phyloP scores from a whole-genome alignment of 2,113 vertebrate species.

The Oreochromis niloticus region DNA sequence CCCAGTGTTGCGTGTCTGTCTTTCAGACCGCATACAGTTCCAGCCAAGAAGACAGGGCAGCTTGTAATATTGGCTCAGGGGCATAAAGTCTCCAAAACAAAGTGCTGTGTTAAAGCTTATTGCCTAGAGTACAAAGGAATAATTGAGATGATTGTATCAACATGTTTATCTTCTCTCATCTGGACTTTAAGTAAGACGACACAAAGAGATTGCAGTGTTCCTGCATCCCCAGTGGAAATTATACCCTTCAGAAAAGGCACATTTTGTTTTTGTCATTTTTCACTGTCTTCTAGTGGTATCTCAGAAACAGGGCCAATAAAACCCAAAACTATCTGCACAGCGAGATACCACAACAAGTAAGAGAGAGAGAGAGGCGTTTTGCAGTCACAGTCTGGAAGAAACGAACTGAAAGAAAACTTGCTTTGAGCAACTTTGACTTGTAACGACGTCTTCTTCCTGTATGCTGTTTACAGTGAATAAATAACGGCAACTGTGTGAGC shows the following conservation, averaged over 20 bases:
- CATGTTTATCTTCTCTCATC: neutral
- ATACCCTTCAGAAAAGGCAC: neutral
- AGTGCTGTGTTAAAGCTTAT: neutral
- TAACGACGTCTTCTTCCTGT: neutral
- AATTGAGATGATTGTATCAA: neutral
- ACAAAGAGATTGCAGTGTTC: neutral
- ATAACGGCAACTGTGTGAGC: neutral
- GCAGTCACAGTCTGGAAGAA: neutral
- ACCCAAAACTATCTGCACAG: neutral
- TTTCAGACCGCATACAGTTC: neutral
- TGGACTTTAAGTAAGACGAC: neutral
- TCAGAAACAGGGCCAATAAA: neutral
- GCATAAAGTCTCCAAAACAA: neutral
- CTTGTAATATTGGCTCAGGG: neutral
- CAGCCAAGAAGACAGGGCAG: neutral
- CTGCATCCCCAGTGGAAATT: neutral
- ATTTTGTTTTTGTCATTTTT: neutral
- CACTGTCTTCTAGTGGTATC: neutral
- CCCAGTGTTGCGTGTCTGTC: neutral
- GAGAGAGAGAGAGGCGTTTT: neutral
- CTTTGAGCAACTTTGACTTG: neutral
- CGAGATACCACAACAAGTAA: neutral
- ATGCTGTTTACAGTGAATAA: neutral
- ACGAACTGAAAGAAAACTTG: neutral
- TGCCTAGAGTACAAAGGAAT: neutral